phyloP scores from a whole-genome alignment of 1,140 invertebrate species.

The Archivesica marissinica region DNA sequence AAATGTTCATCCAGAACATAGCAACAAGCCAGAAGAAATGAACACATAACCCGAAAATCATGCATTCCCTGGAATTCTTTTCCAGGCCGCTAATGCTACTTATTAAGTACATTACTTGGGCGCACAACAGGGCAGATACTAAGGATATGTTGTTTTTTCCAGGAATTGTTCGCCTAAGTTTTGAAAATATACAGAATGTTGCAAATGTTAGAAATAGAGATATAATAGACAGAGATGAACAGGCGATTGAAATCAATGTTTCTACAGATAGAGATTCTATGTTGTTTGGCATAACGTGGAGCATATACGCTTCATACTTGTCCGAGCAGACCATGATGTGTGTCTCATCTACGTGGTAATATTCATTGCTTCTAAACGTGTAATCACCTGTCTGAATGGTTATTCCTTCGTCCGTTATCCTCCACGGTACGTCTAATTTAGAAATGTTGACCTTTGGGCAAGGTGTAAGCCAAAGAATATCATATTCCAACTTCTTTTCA shows the following conservation, averaged over 20 bases:
- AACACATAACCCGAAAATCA: neutral
- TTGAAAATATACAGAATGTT: neutral
- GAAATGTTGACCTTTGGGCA: neutral
- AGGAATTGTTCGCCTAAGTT: neutral
- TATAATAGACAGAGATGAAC: neutral
- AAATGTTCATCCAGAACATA: conserved; percentile 42
- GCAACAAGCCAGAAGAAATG: conserved; percentile 13
- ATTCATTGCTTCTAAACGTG: neutral
- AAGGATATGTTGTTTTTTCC: conserved; percentile 24
- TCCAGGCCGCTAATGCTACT: neutral
- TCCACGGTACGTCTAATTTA: neutral
- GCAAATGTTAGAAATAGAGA: conserved; percentile 11
- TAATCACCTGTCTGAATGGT: neutral
- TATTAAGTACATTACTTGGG: neutral
- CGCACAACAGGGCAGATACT: neutral
- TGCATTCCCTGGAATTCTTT: neutral
- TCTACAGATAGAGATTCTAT: neutral
- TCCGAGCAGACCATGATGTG: neutral
- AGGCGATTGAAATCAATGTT: neutral
- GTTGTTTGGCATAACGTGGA: neutral
- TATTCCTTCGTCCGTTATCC: neutral
- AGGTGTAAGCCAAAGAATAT: neutral
- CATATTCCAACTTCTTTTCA: neutral
- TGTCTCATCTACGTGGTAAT: neutral
- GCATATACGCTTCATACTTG: neutral